phyloP scores from a whole-genome alignment of 2,797 vertebrate genomes.

The Neopelma chrysocephalum region DNA sequence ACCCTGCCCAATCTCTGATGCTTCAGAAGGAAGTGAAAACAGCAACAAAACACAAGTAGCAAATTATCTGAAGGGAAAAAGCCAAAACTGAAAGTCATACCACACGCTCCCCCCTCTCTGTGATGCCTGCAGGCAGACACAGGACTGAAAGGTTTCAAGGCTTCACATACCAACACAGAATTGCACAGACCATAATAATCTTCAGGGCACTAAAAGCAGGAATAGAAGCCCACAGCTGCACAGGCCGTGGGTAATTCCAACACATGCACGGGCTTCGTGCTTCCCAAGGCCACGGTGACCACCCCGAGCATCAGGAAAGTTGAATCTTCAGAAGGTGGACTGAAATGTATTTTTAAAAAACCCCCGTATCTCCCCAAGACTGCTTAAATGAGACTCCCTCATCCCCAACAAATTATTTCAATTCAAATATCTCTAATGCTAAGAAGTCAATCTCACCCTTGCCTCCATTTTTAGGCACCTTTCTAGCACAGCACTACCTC shows the following conservation, averaged over 20 bases:
- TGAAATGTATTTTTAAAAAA: background rate
- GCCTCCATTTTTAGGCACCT: background rate
- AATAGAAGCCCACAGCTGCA: background rate
- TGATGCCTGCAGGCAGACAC: background rate
- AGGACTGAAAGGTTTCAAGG: background rate
- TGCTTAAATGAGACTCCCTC: background rate
- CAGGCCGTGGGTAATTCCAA: background rate
- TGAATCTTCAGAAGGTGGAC: background rate
- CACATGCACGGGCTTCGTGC: background rate
- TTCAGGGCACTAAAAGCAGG: background rate
- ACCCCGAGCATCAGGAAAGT: background rate
- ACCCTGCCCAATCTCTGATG: background rate
- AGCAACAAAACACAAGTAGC: background rate
- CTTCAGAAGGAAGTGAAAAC: background rate
- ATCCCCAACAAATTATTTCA: background rate
- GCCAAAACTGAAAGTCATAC: background rate
- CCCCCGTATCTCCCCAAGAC: background rate
- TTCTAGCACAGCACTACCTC: background rate
- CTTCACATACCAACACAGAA: background rate
- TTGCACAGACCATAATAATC: background rate
- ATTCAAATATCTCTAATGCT: background rate
- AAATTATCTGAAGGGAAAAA: background rate
- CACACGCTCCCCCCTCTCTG: rapidly evolving
- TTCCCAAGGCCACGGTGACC: background rate
- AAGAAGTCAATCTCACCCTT: background rate